A percentile compares a stretch with the other conserved stretches of the same genome.
phyloP scores from a whole-genome alignment of 1,140 invertebrate genomes.

The Tetramorium alpestre region DNA sequence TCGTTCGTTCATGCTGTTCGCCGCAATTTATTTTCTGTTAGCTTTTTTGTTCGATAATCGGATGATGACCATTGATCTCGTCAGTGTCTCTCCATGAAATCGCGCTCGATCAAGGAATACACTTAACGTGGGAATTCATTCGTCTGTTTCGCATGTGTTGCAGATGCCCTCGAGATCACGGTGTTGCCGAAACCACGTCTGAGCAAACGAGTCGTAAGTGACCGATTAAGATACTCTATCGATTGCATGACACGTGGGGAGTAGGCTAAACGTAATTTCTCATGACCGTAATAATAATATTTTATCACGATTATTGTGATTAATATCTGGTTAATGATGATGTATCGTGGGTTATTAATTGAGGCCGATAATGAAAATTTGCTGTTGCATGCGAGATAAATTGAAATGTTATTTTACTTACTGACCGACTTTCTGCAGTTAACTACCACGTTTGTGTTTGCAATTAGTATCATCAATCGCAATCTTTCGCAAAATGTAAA shows the following conservation, averaged over 20 bases:
- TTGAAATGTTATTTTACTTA: not conserved
- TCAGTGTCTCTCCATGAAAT: not conserved
- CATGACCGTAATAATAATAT: not conserved
- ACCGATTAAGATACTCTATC: constrained; percentile 18
- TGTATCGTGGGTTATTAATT: not conserved
- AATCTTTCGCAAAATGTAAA: constrained; percentile 17
- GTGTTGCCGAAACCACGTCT: constrained; percentile 76
- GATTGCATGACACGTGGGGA: not conserved
- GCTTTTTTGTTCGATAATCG: not conserved
- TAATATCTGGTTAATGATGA: not conserved
- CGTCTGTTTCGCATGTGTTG: constrained; percentile 65
- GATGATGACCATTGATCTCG: not conserved
- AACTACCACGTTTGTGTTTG: not conserved
- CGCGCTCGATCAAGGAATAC: not conserved
- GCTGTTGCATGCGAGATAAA: not conserved
- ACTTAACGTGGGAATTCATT: not conserved
- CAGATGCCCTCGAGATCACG: constrained; percentile 81
- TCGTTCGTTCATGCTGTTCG: not conserved
- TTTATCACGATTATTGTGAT: constrained; percentile 3
- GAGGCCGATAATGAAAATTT: not conserved
- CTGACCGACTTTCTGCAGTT: not conserved
- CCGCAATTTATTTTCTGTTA: not conserved
- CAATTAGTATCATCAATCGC: constrained; percentile 19
- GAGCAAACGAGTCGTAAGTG: constrained; percentile 78
- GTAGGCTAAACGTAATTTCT: not conserved